These are phyloP conservation scores for Drosophila lutescens DNA, from an alignment of 2,888 invertebrate genomes.

Conservation along the genomic window DNA sequence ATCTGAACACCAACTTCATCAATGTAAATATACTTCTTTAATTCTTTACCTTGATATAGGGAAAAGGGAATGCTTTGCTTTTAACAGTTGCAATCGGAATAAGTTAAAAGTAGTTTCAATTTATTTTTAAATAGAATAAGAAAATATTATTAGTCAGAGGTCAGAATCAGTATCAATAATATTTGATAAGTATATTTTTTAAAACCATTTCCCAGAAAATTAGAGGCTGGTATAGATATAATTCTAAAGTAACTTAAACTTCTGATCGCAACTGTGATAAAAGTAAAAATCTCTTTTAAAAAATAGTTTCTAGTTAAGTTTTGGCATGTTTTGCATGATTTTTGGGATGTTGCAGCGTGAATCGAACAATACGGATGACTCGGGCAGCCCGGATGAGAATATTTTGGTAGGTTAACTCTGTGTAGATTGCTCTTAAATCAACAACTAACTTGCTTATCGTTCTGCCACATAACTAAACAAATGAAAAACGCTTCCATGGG, in stretches of 20 bases:
- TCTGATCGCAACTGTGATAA: constrained; percentile 1
- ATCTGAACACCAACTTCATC: constrained; percentile 87
- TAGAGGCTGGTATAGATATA: no score
- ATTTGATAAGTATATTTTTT: no score
- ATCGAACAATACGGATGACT: constrained; percentile 87
- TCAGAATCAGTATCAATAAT: no score
- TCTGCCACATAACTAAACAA: constrained; percentile 42
- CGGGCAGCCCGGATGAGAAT: constrained; percentile 90
- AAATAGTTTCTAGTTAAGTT: constrained; percentile 8
- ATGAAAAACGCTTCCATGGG: constrained; percentile 20
- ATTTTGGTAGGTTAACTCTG: constrained; percentile 87
- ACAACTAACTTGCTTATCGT: constrained; percentile 64
- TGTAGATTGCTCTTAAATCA: constrained; percentile 26
- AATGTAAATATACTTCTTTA: constrained; percentile 76
- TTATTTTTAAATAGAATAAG: no score
- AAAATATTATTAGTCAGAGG: no score
- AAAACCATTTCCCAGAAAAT: no score
- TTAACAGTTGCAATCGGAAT: constrained; percentile 1
- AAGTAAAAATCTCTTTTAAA: background rate
- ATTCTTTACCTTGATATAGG: background rate
- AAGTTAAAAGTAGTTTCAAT: background rate
- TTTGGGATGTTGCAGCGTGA: constrained; percentile 86
- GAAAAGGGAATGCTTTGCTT: background rate
- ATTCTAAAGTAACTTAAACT: background rate
- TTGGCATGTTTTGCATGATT: constrained; percentile 65